Evolutionary conservation across 1,140 invertebrate species (phyloP), one percentile per base, ranked within the genome.

Genomic region (Papilio glaucus): DNA sequence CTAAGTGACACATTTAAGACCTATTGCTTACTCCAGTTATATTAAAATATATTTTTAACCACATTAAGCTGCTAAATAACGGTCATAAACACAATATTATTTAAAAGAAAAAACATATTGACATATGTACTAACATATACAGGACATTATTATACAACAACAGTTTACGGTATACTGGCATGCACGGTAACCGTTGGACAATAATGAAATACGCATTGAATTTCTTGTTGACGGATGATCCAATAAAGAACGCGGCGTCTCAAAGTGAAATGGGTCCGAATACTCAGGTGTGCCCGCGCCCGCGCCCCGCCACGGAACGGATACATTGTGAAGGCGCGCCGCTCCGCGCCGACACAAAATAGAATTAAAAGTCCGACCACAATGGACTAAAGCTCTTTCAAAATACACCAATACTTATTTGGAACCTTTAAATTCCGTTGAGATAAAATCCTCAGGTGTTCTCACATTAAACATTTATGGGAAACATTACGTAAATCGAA

Each of bases 331-430:
- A 84, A 74, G 75, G 62, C 69, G 72, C 75, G 79, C 76, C 75
- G 75, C 79, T 77, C 73, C 77, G 80, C 77, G 83, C 84, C 74
- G 78, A 78, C 87, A 86, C 78, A 90, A 91, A 91, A 91, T 89
- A 89, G 84, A 89, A 87, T 87, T 89, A 89, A 91, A 90, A 89
- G 84, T 84, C 81, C 71, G 70, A 75, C 81, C 83, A 89, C 85
- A 89, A 91, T 91, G 85, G 78, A 78, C 75, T 79, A 77, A 79
- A 81, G 82, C 79, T 81, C 82, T 87, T 85, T 86, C 82, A 85
- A 84, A 85, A 79, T 78, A 76, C 74, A 80, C 77, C 79, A 80
- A 85, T 78, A 82, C 77, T 76, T 72, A 75, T 73, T 76, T 76
- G 71, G 74, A 72, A 70, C 74, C 71, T 71, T 79, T 74, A 78